Percentiles rank a stretch among this genome's conserved stretches.
Evolutionary conservation across 2,113 vertebrate species (phyloP).

Genomic region (Poeciliopsis occidentalis): DNA sequence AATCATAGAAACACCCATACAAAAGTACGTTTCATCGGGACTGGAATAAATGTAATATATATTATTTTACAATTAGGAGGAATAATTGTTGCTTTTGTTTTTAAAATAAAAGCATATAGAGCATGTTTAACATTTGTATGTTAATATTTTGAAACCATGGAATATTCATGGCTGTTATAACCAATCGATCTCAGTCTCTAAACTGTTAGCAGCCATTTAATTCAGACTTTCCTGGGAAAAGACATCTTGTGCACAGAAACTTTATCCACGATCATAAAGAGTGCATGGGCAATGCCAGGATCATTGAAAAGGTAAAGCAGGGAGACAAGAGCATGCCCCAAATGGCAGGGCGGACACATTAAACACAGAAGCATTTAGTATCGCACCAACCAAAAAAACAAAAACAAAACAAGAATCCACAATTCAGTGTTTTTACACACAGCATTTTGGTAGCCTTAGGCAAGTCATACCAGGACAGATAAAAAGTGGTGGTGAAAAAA

Average conservation of each 20-base stretch:
- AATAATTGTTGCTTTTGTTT: background rate
- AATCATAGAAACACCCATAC: background rate
- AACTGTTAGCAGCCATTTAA: background rate
- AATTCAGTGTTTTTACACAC: slow-evolving; percentile 32
- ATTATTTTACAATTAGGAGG: background rate
- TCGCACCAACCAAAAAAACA: slow-evolving; percentile 30
- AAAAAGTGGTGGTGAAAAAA: slow-evolving; percentile 10
- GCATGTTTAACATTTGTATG: too few species aligned
- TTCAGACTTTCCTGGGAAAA: slow-evolving; percentile 14
- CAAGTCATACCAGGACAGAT: slow-evolving; percentile 17
- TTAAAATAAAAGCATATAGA: too few species aligned
- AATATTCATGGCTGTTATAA: background rate
- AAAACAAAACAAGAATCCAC: slow-evolving; percentile 35
- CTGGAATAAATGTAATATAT: background rate
- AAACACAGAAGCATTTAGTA: slow-evolving; percentile 65
- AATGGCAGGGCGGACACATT: slow-evolving; percentile 45
- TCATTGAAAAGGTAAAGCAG: slow-evolving; percentile 71
- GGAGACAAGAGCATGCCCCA: slow-evolving; percentile 41
- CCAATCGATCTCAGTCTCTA: background rate
- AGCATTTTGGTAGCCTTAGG: slow-evolving; percentile 22
- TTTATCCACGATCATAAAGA: slow-evolving; percentile 31
- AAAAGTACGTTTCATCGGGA: background rate
- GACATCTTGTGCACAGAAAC: slow-evolving; percentile 41
- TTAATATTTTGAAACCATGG: too few species aligned
- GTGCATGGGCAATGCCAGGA: slow-evolving; percentile 58